phyloP scores from a whole-genome alignment of 2,113 vertebrate species.

The Myiagra hebetior region DNA sequence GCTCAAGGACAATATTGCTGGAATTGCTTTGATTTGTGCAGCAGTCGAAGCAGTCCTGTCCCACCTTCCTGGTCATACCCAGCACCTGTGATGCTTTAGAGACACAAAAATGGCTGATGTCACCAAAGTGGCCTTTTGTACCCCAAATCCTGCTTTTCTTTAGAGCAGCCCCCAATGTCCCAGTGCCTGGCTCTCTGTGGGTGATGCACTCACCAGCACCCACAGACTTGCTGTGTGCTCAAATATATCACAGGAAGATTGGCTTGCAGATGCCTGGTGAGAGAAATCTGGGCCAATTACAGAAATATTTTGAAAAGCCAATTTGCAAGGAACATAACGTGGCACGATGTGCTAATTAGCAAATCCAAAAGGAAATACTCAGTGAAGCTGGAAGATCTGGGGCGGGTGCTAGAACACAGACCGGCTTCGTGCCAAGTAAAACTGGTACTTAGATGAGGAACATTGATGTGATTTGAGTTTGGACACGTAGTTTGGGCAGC shows the following conservation, averaged over 20 bases:
- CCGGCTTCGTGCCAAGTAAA: background rate
- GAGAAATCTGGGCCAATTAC: background rate
- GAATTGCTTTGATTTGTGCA: background rate
- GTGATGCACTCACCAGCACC: background rate
- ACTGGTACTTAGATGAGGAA: background rate
- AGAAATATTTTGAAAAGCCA: background rate
- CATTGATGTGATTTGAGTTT: background rate
- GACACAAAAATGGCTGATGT: background rate
- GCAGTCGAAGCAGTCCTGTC: background rate
- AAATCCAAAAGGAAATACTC: background rate
- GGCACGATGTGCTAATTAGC: background rate
- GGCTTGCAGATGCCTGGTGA: background rate
- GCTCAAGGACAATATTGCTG: background rate
- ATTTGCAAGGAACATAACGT: background rate
- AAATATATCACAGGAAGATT: background rate
- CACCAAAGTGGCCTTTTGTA: background rate
- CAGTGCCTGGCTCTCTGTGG: fast-evolving
- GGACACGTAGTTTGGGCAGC: background rate
- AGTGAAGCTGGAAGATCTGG: background rate
- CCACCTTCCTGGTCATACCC: background rate
- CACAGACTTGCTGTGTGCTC: background rate
- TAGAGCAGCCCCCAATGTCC: fast-evolving
- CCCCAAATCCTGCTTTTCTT: background rate
- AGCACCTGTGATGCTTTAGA: background rate
- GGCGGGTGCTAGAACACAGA: background rate